Evolutionary conservation across 2,113 vertebrate genomes (phyloP).

Genomic region (Daphoenositta chrysoptera): DNA sequence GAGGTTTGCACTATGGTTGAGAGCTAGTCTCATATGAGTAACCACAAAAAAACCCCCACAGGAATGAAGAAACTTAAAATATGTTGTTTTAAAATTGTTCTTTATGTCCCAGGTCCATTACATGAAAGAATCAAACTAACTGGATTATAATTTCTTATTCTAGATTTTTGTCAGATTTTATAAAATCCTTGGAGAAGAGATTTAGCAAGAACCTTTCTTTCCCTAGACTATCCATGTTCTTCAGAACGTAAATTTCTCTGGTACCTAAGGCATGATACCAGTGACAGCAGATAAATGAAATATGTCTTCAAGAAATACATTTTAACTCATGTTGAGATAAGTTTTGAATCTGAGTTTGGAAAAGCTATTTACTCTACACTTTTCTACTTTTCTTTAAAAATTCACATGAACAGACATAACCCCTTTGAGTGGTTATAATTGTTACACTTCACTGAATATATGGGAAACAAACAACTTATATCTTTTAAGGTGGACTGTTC

Average conservation of each 20-base stretch:
- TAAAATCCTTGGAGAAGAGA: background rate
- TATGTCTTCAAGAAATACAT: background rate
- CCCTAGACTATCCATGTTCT: background rate
- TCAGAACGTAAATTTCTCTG: background rate
- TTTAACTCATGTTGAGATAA: background rate
- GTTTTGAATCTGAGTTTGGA: background rate
- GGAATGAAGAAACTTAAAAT: background rate
- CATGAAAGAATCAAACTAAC: background rate
- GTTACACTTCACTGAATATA: background rate
- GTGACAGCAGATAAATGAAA: background rate
- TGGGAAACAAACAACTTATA: background rate
- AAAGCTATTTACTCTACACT: background rate
- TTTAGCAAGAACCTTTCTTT: background rate
- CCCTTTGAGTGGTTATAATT: background rate
- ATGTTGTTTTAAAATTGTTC: background rate
- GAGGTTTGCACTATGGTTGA: background rate
- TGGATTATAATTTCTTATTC: background rate
- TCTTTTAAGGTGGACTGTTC: background rate
- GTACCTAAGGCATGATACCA: background rate
- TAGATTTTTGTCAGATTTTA: background rate
- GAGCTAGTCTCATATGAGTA: background rate
- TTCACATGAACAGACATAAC: background rate
- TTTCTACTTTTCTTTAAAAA: background rate
- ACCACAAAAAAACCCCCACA: background rate
- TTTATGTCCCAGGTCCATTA: background rate